Evolutionary conservation across 2,113 vertebrate genomes (phyloP).

Genomic region (Lipotes vexillifer): DNA sequence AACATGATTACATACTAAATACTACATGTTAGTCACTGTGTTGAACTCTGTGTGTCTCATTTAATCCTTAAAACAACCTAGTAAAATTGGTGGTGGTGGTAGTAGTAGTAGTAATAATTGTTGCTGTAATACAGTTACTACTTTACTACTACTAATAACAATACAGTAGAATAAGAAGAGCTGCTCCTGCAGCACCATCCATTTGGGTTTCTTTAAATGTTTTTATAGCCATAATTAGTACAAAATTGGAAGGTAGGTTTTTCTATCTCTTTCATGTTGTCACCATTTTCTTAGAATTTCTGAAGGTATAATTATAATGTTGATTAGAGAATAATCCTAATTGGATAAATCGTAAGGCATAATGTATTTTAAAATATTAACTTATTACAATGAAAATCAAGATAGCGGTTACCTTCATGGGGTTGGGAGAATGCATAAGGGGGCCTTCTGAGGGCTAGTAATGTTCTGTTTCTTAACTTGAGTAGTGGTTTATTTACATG

Average conservation of each 20-base stretch:
- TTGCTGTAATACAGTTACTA: no score
- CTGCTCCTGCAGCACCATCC: rapidly evolving
- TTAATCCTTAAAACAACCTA: neutral
- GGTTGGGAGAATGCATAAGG: no score
- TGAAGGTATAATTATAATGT: neutral
- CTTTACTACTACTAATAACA: rapidly evolving
- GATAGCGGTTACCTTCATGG: neutral
- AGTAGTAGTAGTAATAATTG: neutral
- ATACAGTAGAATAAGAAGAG: neutral
- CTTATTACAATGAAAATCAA: neutral
- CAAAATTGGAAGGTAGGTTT: neutral
- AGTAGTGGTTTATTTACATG: neutral
- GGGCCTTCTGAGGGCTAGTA: neutral
- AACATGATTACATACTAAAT: neutral
- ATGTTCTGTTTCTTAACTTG: neutral
- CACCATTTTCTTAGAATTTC: neutral
- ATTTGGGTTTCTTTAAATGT: neutral
- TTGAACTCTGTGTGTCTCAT: neutral
- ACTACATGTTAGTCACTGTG: neutral
- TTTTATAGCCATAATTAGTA: neutral
- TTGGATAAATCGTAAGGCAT: neutral
- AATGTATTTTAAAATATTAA: neutral
- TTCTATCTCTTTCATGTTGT: neutral
- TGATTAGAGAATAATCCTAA: neutral
- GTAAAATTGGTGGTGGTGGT: neutral